phyloP scores from a whole-genome alignment of 2,888 invertebrate species.

The Drosophila peninsularis region DNA sequence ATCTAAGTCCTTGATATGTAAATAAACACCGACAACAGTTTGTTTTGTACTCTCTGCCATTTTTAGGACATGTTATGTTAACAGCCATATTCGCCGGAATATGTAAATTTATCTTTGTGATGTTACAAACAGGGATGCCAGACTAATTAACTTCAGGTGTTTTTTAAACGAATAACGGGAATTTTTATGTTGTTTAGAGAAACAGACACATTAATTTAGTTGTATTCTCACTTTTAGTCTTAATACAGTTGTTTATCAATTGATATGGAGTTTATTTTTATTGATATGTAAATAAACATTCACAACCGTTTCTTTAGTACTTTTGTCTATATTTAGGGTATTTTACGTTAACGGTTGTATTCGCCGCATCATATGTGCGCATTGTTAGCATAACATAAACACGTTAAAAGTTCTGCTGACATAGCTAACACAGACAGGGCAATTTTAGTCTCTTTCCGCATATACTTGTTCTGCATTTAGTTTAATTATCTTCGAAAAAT shows the following conservation, averaged over 20 bases:
- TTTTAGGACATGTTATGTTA: slow-evolving; percentile 31
- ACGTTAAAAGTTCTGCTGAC: neutral
- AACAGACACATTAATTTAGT: too few species aligned
- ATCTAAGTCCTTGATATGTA: slow-evolving; percentile 19
- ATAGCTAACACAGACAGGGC: neutral
- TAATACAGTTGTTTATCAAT: too few species aligned
- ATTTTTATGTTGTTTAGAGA: neutral
- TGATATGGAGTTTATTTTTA: neutral
- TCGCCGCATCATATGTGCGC: neutral
- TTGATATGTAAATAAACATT: neutral
- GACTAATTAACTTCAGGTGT: neutral
- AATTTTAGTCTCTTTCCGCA: neutral
- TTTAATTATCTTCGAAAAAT: neutral
- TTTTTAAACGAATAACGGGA: neutral
- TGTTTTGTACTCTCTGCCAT: slow-evolving; percentile 18
- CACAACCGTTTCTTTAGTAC: neutral
- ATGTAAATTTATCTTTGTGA: slow-evolving; percentile 7
- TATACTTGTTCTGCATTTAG: too few species aligned
- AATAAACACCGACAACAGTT: slow-evolving; percentile 49
- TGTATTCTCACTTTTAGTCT: neutral
- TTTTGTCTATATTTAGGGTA: neutral
- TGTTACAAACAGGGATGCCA: neutral
- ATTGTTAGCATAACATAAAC: slow-evolving; percentile 2
- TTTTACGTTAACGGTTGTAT: neutral
- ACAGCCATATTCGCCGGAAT: slow-evolving; percentile 4